Base-by-base conservation (phyloP, 2,113 vertebrate genomes). In the Gulo gulo region DNA sequence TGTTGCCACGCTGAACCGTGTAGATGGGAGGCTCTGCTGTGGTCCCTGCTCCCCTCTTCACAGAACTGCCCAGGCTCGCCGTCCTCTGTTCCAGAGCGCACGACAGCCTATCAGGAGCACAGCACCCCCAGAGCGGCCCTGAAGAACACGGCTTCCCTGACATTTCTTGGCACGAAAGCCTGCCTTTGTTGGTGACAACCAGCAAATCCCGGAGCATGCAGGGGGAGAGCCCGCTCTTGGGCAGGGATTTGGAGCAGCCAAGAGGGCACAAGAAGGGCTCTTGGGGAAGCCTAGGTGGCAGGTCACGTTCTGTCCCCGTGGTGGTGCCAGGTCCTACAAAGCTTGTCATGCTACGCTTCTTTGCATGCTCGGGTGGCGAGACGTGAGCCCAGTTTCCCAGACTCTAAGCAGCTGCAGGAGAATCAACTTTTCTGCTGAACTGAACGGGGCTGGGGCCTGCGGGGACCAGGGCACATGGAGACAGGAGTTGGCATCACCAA, bases 371-470 rank as follows among this genome's bases (percentile, higher is more conserved):
- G 7, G n/a, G n/a, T 16, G 71, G 42, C 2, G 34, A 52, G 67
- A 31, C 7, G 7, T 6, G 1, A 7, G 42, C 29, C 20, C 12
- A 13, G n/a, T 47, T 88, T 71, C 50, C 23, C 65, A 78, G 59
- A 94, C 9, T 88, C 92, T 55, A 23, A 88, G 39, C 71, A 29
- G 31, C 36, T 84, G 69, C 13, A 2, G 55, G 78, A 52, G 7
- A 74, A 18, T 59, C 21, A 12, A 4, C 39, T 39, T 73, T 85
- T 90, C 80, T 26, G 85, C 47, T 26, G 34, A 61, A 45, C 18
- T 5, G 26, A 4, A 6, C 12, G 0, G 20, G 55, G 42, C 26
- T 2, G 5, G n/a, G 14, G 3, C 10, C 13, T 1, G 10, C 31
- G 3, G 39, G 16, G 15, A 63, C 82, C 42, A 39, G 65, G 61